Conservation (phyloP, 2,797 vertebrate species). For the Distichodus sexfasciatus region DNA sequence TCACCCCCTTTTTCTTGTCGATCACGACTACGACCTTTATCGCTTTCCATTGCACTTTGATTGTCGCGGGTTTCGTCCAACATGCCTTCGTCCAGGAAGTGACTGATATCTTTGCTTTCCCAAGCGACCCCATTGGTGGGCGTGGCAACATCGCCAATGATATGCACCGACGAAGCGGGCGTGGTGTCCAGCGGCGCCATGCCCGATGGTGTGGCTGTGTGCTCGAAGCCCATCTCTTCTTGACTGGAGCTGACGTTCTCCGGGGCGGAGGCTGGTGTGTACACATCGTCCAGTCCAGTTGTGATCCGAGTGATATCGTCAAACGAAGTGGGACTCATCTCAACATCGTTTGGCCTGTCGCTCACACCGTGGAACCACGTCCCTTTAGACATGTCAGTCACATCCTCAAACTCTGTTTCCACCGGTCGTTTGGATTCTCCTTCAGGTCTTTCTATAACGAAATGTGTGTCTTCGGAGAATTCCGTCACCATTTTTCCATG, state of each 20-base stretch:
- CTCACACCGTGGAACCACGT: conserved; percentile 43
- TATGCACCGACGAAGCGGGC: conserved; percentile 27
- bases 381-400: conserved; percentile 41
- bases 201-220: conserved; percentile 54
- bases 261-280: conserved; percentile 53
- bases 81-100: conserved; percentile 42
- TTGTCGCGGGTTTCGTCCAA: conserved; percentile 29
- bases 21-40: conserved; percentile 65
- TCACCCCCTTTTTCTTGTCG: conserved; percentile 67
- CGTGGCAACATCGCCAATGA: conserved; percentile 55
- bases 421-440: conserved; percentile 43
- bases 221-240: conserved; percentile 23
- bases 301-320: conserved; percentile 56
- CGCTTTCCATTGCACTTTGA: conserved; percentile 39
- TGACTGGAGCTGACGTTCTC: conserved; percentile 57
- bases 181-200: conserved; percentile 57
- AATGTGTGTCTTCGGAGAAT: neutral
- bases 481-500: conserved; percentile 8
- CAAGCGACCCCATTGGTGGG: conserved; percentile 60
- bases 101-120: conserved; percentile 56
- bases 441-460: conserved; percentile 5
- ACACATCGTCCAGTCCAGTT: conserved; percentile 35
- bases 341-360: conserved; percentile 69
- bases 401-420: conserved; percentile 32
- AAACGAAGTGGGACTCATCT: conserved; percentile 52